phyloP scores from a whole-genome alignment of 2,888 invertebrate genomes.

The Lasioglossum figueresi region DNA sequence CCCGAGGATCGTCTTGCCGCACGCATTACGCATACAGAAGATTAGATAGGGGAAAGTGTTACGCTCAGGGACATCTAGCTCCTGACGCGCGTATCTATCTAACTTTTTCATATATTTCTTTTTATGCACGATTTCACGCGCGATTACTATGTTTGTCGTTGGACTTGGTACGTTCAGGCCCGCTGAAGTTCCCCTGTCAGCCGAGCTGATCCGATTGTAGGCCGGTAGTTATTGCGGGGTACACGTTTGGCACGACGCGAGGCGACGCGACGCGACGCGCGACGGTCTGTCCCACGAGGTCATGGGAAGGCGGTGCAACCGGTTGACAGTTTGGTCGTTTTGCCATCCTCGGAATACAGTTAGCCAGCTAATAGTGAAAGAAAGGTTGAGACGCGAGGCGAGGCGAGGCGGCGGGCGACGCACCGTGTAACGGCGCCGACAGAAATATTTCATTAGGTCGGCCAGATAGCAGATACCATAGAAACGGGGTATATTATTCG shows the following conservation, averaged over 20 bases:
- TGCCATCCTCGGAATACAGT: slow-evolving; percentile 26
- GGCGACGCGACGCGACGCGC: no score
- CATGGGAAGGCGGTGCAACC: slow-evolving; percentile 28
- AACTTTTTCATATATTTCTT: neutral
- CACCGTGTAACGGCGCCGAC: slow-evolving; percentile 45
- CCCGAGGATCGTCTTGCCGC: neutral
- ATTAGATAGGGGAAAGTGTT: neutral
- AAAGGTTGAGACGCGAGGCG: neutral
- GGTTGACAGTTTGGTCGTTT: slow-evolving; percentile 32
- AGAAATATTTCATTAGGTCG: slow-evolving; percentile 72
- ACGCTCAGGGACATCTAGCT: neutral
- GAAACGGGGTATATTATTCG: slow-evolving; percentile 65
- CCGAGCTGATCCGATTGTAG: neutral
- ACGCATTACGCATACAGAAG: neutral
- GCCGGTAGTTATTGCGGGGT: neutral
- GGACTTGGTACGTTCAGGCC: neutral
- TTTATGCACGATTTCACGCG: neutral
- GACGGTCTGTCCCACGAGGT: slow-evolving; percentile 13
- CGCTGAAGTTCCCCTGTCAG: no score
- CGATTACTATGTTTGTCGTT: no score
- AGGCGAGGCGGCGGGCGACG: neutral
- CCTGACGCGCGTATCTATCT: neutral
- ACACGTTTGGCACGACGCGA: neutral
- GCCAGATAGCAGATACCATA: slow-evolving; percentile 50
- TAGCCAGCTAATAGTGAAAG: slow-evolving; percentile 24